phyloP scores from a whole-genome alignment of 64 coral and sea anemone species.

The Pachyseris speciosa region DNA sequence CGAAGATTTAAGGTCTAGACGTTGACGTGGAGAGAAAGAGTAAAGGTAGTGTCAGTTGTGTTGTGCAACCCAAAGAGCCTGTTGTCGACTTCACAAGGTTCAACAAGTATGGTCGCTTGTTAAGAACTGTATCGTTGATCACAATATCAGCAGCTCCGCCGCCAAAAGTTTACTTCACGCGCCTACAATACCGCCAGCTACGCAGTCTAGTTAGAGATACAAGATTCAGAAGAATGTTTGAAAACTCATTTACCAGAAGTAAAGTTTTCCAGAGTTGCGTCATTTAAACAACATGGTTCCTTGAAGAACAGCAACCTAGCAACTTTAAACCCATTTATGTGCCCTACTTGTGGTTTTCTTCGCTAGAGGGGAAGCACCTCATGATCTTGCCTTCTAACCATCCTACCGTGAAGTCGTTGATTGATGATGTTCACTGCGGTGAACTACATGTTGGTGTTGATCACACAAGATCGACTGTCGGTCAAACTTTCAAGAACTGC shows the following conservation, averaged over 20 bases:
- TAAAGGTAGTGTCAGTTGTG: neutral
- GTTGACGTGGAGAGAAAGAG: neutral
- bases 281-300: neutral
- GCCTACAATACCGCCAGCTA: neutral
- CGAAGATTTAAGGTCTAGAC: neutral
- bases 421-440: neutral
- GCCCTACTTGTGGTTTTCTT: neutral
- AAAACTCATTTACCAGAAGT: neutral
- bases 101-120: neutral
- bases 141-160: neutral
- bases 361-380: neutral
- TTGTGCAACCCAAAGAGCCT: neutral
- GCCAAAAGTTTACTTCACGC: too few relatives aligned
- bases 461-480: neutral
- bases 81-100: neutral
- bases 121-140: neutral
- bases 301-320: neutral
- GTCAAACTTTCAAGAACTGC: too few relatives aligned
- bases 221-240: neutral
- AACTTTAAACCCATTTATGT: neutral
- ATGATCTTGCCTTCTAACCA: neutral
- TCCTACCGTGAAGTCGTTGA: neutral
- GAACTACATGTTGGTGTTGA: neutral
- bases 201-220: neutral
- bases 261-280: neutral